Evolutionary conservation across 2,797 vertebrate species (phyloP), one percentile per base, ranked within the genome.

Genomic region (Heteromormyrus szaboi): DNA sequence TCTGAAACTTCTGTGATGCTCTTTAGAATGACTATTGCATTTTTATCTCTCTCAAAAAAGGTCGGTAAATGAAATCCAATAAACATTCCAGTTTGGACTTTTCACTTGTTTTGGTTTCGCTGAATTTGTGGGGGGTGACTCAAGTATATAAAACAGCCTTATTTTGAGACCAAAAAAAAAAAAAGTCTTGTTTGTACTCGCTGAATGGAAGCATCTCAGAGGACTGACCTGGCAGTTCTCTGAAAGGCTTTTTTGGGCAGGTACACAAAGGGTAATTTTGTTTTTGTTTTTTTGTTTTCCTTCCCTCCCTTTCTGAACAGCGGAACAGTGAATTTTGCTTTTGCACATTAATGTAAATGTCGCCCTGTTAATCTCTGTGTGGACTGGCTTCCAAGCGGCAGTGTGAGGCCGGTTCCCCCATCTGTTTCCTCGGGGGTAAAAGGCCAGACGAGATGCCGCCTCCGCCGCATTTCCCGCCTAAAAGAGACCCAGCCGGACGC

Each of bases 31-130:
- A 87, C 19, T 65, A 48, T 87, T 87, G 86, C 19, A 79, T 44
- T 83, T 92, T 83, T 87, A 44, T 44, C 88, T 88, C 88, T 87
- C 44, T n/a, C 11, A 72, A 65, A 50, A 89, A 37, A n/a, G 62
- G 25, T 29, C 0, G 11, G 56, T 59, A 59, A 87, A 87, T 87
- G 44, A 68, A 87, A 87, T 76, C 22, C 25, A 68, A 22, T 50
- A 50, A 50, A 72, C 53, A 33, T 88, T 65, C 41, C 88, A 84
- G 50, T n/a, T 65, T 12, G 9, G 68, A 25, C 25, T 62, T 48
- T 50, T 12, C 41, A 19, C 14, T 25, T 44, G 56, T 65, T 50
- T 33, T 22, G 14, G 37, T 25, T 54, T 83, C 33, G 22, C 19
- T 79, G 50, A 50, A 76, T 62, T 68, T 87, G 86, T 50, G 41